Conservation (phyloP, 2,888 invertebrate species). For the Acrobasis suavella region DNA sequence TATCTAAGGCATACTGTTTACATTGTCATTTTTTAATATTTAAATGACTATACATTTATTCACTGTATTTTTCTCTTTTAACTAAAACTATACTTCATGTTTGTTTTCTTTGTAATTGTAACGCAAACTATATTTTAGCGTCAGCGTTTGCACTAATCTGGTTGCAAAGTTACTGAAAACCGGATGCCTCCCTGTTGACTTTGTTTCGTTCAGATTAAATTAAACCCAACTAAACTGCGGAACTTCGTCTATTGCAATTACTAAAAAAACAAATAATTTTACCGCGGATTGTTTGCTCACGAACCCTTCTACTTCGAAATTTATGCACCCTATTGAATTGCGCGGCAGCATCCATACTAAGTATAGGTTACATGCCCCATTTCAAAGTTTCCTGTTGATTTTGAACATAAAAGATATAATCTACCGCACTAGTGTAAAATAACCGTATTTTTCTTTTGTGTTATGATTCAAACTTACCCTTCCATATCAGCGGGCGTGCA, state of each 20-base stretch:
- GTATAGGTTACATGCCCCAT: slow-evolving; percentile 82
- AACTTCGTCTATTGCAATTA: slow-evolving; percentile 50
- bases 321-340: slow-evolving; percentile 72
- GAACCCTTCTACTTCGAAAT: slow-evolving; percentile 72
- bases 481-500: slow-evolving; percentile 56
- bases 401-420: slow-evolving; percentile 81
- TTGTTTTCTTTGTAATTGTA: neutral
- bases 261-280: slow-evolving; percentile 46
- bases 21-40: neutral
- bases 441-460: slow-evolving; percentile 79
- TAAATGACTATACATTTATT: neutral
- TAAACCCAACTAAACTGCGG: slow-evolving; percentile 55
- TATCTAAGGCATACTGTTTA: too few species aligned
- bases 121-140: slow-evolving; percentile 35
- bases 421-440: slow-evolving; percentile 81
- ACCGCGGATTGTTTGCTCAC: slow-evolving; percentile 58
- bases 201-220: slow-evolving; percentile 58
- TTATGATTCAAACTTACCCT: slow-evolving; percentile 71
- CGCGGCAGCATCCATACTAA: slow-evolving; percentile 73
- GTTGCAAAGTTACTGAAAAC: slow-evolving; percentile 54
- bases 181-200: slow-evolving; percentile 55
- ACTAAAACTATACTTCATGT: neutral
- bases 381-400: slow-evolving; percentile 81
- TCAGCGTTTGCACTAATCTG: slow-evolving; percentile 48
- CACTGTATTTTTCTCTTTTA: neutral